A percentile compares a stretch with the other conserved stretches of the same genome.
Conservation (phyloP, 2,113 vertebrate species). For the Sisor rabdophorus region DNA sequence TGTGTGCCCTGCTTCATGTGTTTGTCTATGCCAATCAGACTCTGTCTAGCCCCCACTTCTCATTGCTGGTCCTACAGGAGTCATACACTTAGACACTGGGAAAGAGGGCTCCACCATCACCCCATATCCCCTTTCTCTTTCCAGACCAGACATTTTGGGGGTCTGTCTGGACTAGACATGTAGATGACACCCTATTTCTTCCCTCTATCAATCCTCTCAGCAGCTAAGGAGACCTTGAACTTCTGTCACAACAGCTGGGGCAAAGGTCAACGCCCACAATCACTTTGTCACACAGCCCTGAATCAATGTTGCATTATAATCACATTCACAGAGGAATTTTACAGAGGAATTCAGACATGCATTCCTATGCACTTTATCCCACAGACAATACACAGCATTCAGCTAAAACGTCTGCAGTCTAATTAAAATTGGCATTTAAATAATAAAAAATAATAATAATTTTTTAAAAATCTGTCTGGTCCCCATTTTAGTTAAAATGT, state of each 20-base stretch:
- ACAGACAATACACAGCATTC: not conserved
- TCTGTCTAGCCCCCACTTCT: constrained; percentile 49
- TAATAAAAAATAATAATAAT: not conserved
- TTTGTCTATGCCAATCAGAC: constrained; percentile 47
- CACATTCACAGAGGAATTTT: constrained; percentile 39
- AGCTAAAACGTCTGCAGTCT: not conserved
- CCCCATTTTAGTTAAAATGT: not conserved
- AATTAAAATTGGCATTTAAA: not conserved
- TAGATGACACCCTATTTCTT: constrained; percentile 57
- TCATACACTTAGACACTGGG: constrained; percentile 34
- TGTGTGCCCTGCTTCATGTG: constrained; percentile 42
- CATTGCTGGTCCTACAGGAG: constrained; percentile 41
- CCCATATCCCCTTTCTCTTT: constrained; percentile 48
- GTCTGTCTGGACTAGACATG: constrained; percentile 67
- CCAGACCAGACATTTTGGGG: constrained; percentile 58
- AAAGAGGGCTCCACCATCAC: constrained; percentile 51
- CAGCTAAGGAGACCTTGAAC: constrained; percentile 62
- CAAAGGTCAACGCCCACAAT: constrained; percentile 68
- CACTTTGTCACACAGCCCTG: constrained; percentile 66
- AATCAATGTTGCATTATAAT: constrained; percentile 63
- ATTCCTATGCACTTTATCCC: constrained; percentile 36
- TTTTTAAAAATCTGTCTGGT: not conserved
- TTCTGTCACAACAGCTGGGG: constrained; percentile 62
- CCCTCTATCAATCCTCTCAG: constrained; percentile 45
- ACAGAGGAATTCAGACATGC: constrained; percentile 46